Evolutionary conservation across 2,888 invertebrate species (phyloP).

Genomic region (Thumatha senex): DNA sequence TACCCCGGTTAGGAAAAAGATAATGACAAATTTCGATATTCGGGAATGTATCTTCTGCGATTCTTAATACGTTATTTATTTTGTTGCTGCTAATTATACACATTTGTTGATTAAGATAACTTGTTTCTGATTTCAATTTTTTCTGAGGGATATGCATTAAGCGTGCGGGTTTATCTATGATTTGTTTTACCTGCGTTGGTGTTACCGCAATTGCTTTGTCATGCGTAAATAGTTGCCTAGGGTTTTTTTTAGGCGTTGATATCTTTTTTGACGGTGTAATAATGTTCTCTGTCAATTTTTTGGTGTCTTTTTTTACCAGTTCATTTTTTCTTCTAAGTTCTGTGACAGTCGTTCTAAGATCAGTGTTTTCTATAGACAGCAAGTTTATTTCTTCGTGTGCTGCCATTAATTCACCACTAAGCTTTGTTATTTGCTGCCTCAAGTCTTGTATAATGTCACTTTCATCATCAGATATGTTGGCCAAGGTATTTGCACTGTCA

Average conservation of each 20-base stretch:
- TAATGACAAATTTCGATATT: constrained; percentile 3
- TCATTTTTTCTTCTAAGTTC: background rate
- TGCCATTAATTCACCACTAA: background rate
- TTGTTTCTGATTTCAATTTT: background rate
- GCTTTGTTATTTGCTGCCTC: background rate
- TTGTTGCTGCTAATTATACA: constrained; percentile 6
- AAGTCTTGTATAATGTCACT: background rate
- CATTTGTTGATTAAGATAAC: background rate
- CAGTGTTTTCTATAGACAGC: background rate
- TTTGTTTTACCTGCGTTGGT: too few relatives aligned
- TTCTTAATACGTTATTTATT: constrained; percentile 1
- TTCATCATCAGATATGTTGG: background rate
- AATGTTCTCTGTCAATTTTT: background rate
- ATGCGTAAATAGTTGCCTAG: too few relatives aligned
- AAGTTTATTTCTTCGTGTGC: constrained; percentile 8
- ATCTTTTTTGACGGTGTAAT: background rate
- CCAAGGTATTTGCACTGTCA: background rate
- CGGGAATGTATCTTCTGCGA: background rate
- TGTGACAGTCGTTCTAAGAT: background rate
- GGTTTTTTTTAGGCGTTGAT: background rate
- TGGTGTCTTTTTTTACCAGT: background rate
- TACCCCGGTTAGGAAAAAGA: background rate
- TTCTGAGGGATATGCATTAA: too few relatives aligned
- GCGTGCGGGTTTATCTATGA: too few relatives aligned
- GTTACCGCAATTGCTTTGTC: too few relatives aligned